phyloP scores from a whole-genome alignment of 2,797 vertebrate species.

The Anniella stebbinsi region DNA sequence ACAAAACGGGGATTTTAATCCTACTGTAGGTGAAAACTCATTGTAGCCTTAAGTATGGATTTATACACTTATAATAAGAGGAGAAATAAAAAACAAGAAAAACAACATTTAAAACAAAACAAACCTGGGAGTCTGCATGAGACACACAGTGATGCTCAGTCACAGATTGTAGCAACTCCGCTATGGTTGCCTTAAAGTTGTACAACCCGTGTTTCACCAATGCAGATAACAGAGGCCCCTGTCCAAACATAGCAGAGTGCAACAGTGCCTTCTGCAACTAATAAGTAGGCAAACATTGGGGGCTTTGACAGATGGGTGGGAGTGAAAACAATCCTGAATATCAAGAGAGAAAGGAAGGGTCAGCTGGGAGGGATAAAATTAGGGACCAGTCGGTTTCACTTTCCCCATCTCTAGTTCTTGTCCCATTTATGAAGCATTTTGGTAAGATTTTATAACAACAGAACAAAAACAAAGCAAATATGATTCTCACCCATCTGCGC shows the following conservation, averaged over 20 bases:
- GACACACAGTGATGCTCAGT: background rate
- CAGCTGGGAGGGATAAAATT: background rate
- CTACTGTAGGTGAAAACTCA: constrained; percentile 46
- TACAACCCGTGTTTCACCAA: background rate
- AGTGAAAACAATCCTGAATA: background rate
- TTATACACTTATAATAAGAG: background rate
- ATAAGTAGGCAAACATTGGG: background rate
- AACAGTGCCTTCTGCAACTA: background rate
- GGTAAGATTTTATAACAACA: too few relatives aligned
- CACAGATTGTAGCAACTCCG: background rate
- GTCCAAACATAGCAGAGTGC: background rate
- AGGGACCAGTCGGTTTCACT: too few relatives aligned
- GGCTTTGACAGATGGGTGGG: background rate
- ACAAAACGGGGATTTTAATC: constrained; percentile 43
- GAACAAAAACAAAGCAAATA: too few relatives aligned
- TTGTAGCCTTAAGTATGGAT: constrained; percentile 28
- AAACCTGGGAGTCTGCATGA: background rate
- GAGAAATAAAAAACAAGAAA: background rate
- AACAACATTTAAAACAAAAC: background rate
- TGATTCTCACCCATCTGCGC: too few relatives aligned
- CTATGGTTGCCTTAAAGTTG: background rate
- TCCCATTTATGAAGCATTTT: too few relatives aligned
- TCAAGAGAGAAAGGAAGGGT: background rate
- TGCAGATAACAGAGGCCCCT: background rate
- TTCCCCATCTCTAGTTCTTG: too few relatives aligned